Conservation (phyloP, 2,113 vertebrate genomes). For the Elachura formosa region DNA sequence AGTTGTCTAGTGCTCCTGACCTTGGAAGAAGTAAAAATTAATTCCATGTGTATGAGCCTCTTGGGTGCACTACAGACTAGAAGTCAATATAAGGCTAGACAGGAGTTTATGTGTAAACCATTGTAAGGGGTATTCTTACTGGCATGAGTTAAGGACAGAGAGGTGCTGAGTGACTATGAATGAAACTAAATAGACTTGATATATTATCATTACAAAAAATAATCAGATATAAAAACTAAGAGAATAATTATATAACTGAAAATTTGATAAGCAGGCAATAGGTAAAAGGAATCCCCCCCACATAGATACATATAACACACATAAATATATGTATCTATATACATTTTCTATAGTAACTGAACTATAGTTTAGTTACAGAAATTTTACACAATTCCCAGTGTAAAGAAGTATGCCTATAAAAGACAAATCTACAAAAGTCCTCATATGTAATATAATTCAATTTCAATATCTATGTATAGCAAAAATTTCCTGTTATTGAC, state of each 20-base stretch:
- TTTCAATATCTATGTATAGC: neutral
- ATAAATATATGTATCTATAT: neutral
- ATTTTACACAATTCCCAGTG: neutral
- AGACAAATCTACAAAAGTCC: neutral
- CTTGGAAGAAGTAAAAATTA: neutral
- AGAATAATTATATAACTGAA: neutral
- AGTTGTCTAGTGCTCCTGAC: neutral
- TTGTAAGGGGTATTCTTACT: neutral
- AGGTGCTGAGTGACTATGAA: neutral
- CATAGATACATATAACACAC: neutral
- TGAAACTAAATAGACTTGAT: neutral
- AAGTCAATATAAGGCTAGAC: neutral
- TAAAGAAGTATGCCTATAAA: neutral
- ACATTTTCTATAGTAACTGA: neutral
- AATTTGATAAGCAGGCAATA: neutral
- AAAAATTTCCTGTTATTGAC: neutral
- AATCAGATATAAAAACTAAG: neutral
- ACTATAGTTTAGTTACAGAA: neutral
- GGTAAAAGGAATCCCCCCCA: neutral
- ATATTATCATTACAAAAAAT: neutral
- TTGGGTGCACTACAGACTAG: neutral
- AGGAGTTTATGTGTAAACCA: neutral
- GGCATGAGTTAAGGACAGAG: neutral
- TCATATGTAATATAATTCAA: neutral
- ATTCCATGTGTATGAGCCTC: neutral